Base-by-base conservation (phyloP, 2,888 invertebrate genomes). In the Plebejus argus region DNA sequence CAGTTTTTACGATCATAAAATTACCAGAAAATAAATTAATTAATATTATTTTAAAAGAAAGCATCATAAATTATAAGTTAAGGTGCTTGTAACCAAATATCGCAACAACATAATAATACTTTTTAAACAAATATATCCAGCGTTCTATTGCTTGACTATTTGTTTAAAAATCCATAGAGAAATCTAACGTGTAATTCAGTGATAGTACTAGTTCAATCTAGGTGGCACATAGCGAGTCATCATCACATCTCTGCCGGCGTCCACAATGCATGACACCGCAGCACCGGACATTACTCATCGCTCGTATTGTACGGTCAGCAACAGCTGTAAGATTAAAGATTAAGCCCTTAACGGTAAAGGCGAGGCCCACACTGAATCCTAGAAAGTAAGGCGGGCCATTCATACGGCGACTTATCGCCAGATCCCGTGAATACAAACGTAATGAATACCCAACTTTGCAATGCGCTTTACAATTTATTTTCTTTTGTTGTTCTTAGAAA, bases 311-410 rank as follows among this genome's bases (percentile, higher is more conserved):
- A 85, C 79, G 80, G 81, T 81, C 79, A 83, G 84, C 84, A 81
- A 88, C 89, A 89, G 87, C 86, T 86, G 88, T 89, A 85, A 88
- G 92, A 93, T 91, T 90, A 84, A 81, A 91, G 91, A 93, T 91
- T 89, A 89, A 83, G 89, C 88, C 89, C 88, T 88, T 92, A 93
- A 93, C 92, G 92, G 93, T 90, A 89, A 85, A 81, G 80, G 83
- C 82, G 83, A 53, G 83, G 89, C 90, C 90, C 90, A 90, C 89
- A 89, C 88, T 85, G 86, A 84, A 84, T 84, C 80, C 81, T 79
- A 79, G 79, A 79, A 79, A 76, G 79, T 81, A 81, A 83, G 81
- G 82, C 80, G 58, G 49, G 70, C 78, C 80, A 80, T 80, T 79
- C 80, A 81, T 81, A 81, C 77, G 72, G 76, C 77, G 79, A 79